Percentiles rank a stretch among this genome's conserved stretches.
Evolutionary conservation across 2,113 vertebrate species (phyloP).

Genomic region (Melanostigma gelatinosum): DNA sequence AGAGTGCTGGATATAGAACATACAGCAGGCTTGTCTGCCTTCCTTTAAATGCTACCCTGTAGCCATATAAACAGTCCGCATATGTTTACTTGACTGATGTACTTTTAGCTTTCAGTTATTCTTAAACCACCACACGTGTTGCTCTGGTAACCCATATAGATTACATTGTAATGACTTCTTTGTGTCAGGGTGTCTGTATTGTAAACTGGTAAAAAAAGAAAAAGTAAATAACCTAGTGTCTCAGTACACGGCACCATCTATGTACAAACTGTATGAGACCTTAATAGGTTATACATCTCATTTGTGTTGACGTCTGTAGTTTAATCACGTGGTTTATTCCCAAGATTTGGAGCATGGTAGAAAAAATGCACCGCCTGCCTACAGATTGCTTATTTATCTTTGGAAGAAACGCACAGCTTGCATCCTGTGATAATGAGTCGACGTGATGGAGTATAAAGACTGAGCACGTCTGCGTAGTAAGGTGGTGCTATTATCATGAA

Average conservation of each 20-base stretch:
- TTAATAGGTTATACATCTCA: background rate
- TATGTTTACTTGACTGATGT: slow-evolving; percentile 26
- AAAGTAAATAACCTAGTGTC: background rate
- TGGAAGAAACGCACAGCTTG: slow-evolving; percentile 24
- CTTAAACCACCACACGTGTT: slow-evolving; percentile 13
- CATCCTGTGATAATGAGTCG: slow-evolving; percentile 32
- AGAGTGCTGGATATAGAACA: slow-evolving; percentile 56
- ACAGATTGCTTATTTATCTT: slow-evolving; percentile 24
- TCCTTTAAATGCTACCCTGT: slow-evolving; percentile 65
- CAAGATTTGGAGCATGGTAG: background rate
- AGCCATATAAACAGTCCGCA: slow-evolving; percentile 50
- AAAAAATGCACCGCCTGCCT: background rate
- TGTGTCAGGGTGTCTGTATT: background rate
- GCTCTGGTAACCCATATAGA: slow-evolving; percentile 18
- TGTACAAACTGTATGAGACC: background rate
- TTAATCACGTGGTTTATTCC: background rate
- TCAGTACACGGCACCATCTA: background rate
- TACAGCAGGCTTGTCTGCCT: slow-evolving; percentile 34
- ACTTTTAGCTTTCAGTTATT: slow-evolving; percentile 63
- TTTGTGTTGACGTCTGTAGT: background rate
- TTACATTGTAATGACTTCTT: background rate
- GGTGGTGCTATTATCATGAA: background rate
- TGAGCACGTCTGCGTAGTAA: slow-evolving; percentile 5
- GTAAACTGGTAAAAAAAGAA: background rate
- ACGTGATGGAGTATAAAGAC: background rate